Evolutionary conservation across 2,888 invertebrate species (phyloP), one percentile per base, ranked within the genome.

Genomic region (Ophion obscuratus): DNA sequence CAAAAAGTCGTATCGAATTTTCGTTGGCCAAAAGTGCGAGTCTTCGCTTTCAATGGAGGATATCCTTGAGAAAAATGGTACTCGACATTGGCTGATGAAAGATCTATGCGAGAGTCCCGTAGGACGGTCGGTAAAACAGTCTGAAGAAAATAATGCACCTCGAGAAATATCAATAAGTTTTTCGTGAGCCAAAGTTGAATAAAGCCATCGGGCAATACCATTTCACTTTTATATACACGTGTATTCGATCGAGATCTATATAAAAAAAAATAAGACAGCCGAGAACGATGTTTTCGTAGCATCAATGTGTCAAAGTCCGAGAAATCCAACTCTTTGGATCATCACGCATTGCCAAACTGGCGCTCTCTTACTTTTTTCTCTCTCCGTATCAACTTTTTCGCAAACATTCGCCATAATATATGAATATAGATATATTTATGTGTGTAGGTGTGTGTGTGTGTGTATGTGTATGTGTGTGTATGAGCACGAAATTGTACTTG

Each of bases 401-500:
- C 44, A 81, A 77, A 81, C 71, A 75, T 71, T 71, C 71, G 76
- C 67, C 73, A 80, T 80, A 62, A 80, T 80, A 27, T 79, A 79
- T 79, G 47, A 62, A 71, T 79, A 62, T 71, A 71, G 10, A 59
- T 62, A n/a, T 78, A 68, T 70, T 2, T 70, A 3, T 70, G 11
- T 53, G 44, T 76, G 47, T 59, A 7, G 24, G 57, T 71, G 61
- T 70, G 44, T 81, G 82, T 86, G 80, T 61, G 57, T 81, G 78
- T 59, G 47, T 70, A 11, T 53, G 40, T 76, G 62, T 67, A 11
- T 59, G 57, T 71, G 61, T 62, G 31, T 81, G 73, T 67, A 86
- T 86, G 80, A 57, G 64, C 83, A 83, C 74, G 53, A 86, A 86
- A 81, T 86, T 83, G 86, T 86, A 86, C 86, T 86, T 86, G 77